phyloP scores from a whole-genome alignment of 2,113 vertebrate genomes.

The Perca flavescens region DNA sequence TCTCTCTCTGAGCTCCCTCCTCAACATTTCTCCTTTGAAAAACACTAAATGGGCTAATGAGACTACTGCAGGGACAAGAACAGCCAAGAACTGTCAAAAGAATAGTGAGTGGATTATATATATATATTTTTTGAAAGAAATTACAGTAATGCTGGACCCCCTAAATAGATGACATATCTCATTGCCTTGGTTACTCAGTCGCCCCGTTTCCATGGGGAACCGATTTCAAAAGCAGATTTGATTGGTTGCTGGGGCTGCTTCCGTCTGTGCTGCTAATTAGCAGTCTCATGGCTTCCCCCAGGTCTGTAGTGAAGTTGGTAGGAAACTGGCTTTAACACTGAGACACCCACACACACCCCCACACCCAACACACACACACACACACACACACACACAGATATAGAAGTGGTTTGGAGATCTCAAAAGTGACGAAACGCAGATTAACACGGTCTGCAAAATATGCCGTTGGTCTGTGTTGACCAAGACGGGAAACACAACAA shows the following conservation, averaged over 20 bases:
- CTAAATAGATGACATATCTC: slow-evolving; percentile 55
- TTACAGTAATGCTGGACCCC: slow-evolving; percentile 7
- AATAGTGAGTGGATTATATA: slow-evolving; percentile 12
- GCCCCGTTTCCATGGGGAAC: slow-evolving; percentile 66
- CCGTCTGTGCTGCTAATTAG: slow-evolving; percentile 79
- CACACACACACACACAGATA: not conserved
- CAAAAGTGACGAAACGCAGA: too few species aligned
- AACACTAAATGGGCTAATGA: slow-evolving; percentile 49
- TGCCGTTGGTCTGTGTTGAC: too few species aligned
- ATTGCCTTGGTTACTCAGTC: slow-evolving; percentile 57
- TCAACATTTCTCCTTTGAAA: slow-evolving; percentile 51
- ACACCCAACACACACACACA: not conserved
- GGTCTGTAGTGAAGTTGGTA: slow-evolving; percentile 64
- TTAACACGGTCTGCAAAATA: too few species aligned
- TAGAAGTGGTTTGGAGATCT: too few species aligned
- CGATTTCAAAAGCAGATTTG: slow-evolving; percentile 67
- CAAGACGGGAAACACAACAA: too few species aligned
- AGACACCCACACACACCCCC: slow-evolving; percentile 6
- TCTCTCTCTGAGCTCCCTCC: slow-evolving; percentile 24
- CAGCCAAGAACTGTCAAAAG: not conserved
- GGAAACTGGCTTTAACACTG: slow-evolving; percentile 56
- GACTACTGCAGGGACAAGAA: slow-evolving; percentile 27
- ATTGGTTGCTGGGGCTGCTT: slow-evolving; percentile 69
- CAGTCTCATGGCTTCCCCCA: slow-evolving; percentile 64
- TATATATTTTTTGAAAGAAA: slow-evolving; percentile 25